These are phyloP conservation scores for Nothobranchius kuhntae DNA, from an alignment of 2,113 vertebrate genomes.

Conservation along the genomic window DNA sequence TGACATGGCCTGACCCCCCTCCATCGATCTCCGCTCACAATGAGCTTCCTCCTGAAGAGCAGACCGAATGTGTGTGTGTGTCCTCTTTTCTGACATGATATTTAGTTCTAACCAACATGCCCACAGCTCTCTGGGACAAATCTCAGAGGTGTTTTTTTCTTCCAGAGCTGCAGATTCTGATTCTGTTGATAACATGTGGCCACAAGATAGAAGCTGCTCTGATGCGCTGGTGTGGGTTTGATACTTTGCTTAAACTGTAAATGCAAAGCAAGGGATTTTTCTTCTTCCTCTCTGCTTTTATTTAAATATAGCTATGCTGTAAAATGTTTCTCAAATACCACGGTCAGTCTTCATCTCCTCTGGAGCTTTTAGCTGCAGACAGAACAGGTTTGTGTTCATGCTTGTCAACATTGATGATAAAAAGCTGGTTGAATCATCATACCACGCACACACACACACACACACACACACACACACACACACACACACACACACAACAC, in stretches of 20 bases:
- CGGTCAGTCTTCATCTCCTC: slow-evolving; percentile 8
- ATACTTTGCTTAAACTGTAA: background rate
- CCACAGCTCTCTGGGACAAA: slow-evolving; percentile 44
- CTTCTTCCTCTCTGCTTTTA: background rate
- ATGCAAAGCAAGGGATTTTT: background rate
- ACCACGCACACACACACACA: slow-evolving; percentile 15
- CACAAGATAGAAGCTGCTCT: slow-evolving; percentile 9
- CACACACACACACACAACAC: slow-evolving; percentile 9
- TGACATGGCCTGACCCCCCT: slow-evolving; percentile 71
- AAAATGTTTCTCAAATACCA: background rate
- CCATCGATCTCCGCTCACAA: slow-evolving; percentile 74
- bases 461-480: background rate
- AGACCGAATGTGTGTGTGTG: slow-evolving; percentile 28
- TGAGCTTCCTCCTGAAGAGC: slow-evolving; percentile 64
- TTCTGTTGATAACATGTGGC: slow-evolving; percentile 42
- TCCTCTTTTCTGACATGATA: slow-evolving; percentile 55
- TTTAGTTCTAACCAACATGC: slow-evolving; percentile 51
- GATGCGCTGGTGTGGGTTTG: slow-evolving; percentile 3
- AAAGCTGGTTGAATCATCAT: slow-evolving; percentile 56
- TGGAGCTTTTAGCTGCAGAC: slow-evolving; percentile 21
- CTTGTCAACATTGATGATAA: slow-evolving; percentile 62
- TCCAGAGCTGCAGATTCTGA: slow-evolving; percentile 36
- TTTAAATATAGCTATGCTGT: background rate
- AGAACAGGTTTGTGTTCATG: slow-evolving; percentile 43
- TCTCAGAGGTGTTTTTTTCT: slow-evolving; percentile 55